Evolutionary conservation across 2,888 invertebrate species (phyloP), one percentile per base, ranked within the genome.

Genomic region (Spodoptera picta): DNA sequence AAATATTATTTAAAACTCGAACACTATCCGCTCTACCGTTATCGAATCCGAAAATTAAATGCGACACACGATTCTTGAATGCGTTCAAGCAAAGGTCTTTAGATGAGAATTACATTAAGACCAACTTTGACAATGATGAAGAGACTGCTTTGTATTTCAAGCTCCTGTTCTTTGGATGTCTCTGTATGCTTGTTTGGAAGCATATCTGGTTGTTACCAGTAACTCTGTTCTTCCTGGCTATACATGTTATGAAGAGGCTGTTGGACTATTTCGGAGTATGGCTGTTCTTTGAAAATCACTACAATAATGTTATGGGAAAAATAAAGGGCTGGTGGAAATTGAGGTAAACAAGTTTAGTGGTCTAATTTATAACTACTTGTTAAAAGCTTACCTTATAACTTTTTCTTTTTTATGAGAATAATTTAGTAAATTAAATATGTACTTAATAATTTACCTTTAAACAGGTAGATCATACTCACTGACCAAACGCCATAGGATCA

Each of bases 141-240:
- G 96, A 96, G 73, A 97, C 97, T 71, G 96, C 96, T 14, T 93
- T 96, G 46, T 98, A 97, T 83, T 96, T 98, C 81, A 97, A 97
- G 82, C 95, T 96, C 4, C 90, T 98, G 11, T 95, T 98, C 75
- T 98, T 98, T 95, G 97, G 97, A 2, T 98, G 98, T 80, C 92
- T 97, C 7, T 96, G 97, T 57, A 98, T 98, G 92, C 95, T 98
- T 41, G 95, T 98, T 14, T 98, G 98, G 97, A 97, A 97, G 80
- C 97, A 98, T 83, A 95, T 97, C 56, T 98, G 98, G 97, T 92
- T 98, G 63, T 90, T 98, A 72, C 96, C 97, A 7, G 95, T 98
- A 27, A 94, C 98, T 56, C 95, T 97, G 1, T 95, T 98, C 75
- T 98, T 98, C 7, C 93, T 98, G 60, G 94, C 96, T 0, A 96